Base-by-base conservation (phyloP, 1,140 invertebrate genomes). In the Philotrypesis tridentata region DNA sequence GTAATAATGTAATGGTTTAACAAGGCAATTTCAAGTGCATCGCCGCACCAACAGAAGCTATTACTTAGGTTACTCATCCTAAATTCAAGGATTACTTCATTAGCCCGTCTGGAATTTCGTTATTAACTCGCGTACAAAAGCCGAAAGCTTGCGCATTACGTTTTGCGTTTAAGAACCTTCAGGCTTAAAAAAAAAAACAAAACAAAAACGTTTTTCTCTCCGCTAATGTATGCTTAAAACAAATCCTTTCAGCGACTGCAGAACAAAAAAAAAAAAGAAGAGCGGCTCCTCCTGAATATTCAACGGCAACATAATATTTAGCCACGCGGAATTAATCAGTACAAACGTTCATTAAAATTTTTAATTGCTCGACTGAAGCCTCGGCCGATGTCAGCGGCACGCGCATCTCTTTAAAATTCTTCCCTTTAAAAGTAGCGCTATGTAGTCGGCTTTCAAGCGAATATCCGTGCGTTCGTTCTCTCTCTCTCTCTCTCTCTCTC, bases 261-360 rank as follows among this genome's bases (percentile, higher is more conserved):
- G n/a, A n/a, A 6, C 25, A 9, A 68, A n/a, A 1, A 63, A 48
- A 70, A 78, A 29, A n/a, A n/a, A n/a, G n/a, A n/a, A n/a, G n/a
- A n/a, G n/a, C n/a, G n/a, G 17, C 43, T 25, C 55, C 5, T 43
- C 40, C 2, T 61, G 77, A 79, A 63, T 72, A 79, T 70, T 79
- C 43, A 27, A n/a, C 37, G 72, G 61, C 25, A 70, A 67, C 33
- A 31, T 37, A 7, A 70, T 61, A n/a, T 61, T 37, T 33, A 23
- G 6, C 25, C 27, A 0, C 4, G 1, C 31, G 6, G 23, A 40
- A 67, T 67, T 74, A 73, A 80, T 80, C 70, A 33, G 8, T 23
- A 74, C 37, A 80, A 74, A 71, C 70, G 60, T 33, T 81, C 67
- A 81, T 81, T 81, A 76, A 81, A 76, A 40, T 76, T 81, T 81